Evolutionary conservation across 2,888 invertebrate species (phyloP).

Genomic region (Trissolcus brochymenae): DNA sequence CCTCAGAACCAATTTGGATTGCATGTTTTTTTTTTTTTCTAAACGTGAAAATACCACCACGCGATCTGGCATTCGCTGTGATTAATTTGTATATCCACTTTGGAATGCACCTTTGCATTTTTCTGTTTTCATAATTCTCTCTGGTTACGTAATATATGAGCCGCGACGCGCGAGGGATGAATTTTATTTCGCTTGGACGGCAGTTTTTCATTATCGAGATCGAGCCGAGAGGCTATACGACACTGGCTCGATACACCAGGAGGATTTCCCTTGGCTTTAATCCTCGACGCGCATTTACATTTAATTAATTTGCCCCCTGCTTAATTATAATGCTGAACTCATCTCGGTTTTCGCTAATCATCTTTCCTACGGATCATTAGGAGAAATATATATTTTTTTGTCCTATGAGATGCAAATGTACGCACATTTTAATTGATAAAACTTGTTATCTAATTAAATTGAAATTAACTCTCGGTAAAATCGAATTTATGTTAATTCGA

Average conservation of each 20-base stretch:
- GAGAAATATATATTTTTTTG: background rate
- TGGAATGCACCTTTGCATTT: slow-evolving; percentile 12
- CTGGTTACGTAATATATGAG: too few species aligned
- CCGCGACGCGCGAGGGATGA: too few species aligned
- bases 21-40: too few species aligned
- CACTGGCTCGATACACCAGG: slow-evolving; percentile 18
- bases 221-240: slow-evolving; percentile 14
- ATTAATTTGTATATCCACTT: slow-evolving; percentile 18
- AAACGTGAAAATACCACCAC: too few species aligned
- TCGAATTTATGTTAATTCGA: too few species aligned
- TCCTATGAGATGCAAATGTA: too few species aligned
- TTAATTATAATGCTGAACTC: slow-evolving; percentile 2
- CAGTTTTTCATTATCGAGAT: background rate
- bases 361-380: background rate
- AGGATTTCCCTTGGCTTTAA: slow-evolving; percentile 12
- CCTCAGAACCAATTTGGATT: too few species aligned
- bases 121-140: slow-evolving; percentile 7
- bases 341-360: background rate
- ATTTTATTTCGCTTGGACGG: too few species aligned
- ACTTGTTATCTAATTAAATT: too few species aligned
- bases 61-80: background rate
- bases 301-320: slow-evolving; percentile 27
- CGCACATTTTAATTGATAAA: too few species aligned
- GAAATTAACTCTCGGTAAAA: too few species aligned
- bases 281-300: slow-evolving; percentile 17